Evolutionary conservation across 2,888 invertebrate genomes (phyloP).

Genomic region (Netelia melanura): DNA sequence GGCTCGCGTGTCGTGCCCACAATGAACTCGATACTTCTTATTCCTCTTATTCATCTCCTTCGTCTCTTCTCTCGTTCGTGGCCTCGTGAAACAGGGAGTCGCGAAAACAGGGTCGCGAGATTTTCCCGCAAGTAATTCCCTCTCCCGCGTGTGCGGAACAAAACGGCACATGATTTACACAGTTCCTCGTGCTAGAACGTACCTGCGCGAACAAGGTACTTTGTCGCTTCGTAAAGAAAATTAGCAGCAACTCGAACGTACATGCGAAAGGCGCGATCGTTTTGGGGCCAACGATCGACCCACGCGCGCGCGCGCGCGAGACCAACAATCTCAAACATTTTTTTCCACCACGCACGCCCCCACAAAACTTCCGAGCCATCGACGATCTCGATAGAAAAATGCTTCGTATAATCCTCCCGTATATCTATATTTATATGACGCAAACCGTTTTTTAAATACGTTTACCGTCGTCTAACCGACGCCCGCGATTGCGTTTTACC

Average conservation of each 20-base stretch:
- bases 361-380: slow-evolving; percentile 37
- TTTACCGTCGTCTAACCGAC: slow-evolving; percentile 43
- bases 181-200: not conserved
- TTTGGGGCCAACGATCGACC: slow-evolving; percentile 58
- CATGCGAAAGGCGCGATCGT: slow-evolving; percentile 28
- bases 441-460: slow-evolving; percentile 8
- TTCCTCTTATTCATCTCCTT: slow-evolving; percentile 28
- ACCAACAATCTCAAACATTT: slow-evolving; percentile 1
- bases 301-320: slow-evolving; percentile 39
- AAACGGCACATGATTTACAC: not conserved
- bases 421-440: not conserved
- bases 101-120: slow-evolving; percentile 58
- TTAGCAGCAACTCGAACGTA: not conserved
- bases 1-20: slow-evolving; percentile 73
- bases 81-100: slow-evolving; percentile 42
- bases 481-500: slow-evolving; percentile 62
- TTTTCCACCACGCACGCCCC: slow-evolving; percentile 37
- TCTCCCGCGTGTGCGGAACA: slow-evolving; percentile 29
- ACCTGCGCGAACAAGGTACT: not conserved
- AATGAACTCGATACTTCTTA: slow-evolving; percentile 61
- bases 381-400: slow-evolving; percentile 44
- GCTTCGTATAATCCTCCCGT: not conserved
- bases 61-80: slow-evolving; percentile 56
- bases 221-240: not conserved
- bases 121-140: slow-evolving; percentile 50